phyloP scores from a whole-genome alignment of 1,140 invertebrate species.

The Solenopsis fugax region DNA sequence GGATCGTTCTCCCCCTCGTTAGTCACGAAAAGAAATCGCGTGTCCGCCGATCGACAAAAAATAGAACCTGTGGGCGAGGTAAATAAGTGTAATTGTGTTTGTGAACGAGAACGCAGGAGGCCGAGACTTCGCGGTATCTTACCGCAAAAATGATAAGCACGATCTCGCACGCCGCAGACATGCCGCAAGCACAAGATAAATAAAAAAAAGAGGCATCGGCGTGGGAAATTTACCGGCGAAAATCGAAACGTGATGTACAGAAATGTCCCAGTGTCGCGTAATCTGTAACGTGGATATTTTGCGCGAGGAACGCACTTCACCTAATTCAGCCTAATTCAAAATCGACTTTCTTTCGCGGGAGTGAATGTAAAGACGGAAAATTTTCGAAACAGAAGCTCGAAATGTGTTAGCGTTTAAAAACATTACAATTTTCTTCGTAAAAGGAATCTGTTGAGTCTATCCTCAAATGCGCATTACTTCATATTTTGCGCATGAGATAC shows the following conservation, averaged over 20 bases:
- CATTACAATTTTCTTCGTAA: not conserved
- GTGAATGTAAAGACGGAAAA: not conserved
- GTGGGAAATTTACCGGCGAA: not conserved
- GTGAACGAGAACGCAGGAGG: not conserved
- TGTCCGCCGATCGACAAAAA: not conserved
- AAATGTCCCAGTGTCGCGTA: not conserved
- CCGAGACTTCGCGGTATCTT: constrained; percentile 13
- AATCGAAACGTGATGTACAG: not conserved
- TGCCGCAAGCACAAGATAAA: not conserved
- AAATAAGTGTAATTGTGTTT: constrained; percentile 25
- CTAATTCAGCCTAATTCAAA: not conserved
- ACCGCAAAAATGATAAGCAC: constrained; percentile 44
- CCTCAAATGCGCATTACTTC: not conserved
- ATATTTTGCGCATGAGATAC: constrained; percentile 29
- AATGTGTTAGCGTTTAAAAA: not conserved
- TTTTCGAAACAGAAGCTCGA: not conserved
- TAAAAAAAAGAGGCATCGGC: not conserved
- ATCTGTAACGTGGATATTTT: not conserved
- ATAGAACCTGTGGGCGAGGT: constrained; percentile 8
- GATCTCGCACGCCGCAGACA: constrained; percentile 4
- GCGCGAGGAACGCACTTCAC: not conserved
- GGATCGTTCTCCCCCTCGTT: not conserved
- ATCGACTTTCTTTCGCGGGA: not conserved
- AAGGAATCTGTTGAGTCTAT: not conserved
- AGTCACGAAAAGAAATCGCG: not conserved